phyloP scores from a whole-genome alignment of 2,113 vertebrate genomes.

The Cricetomys ansorgei region DNA sequence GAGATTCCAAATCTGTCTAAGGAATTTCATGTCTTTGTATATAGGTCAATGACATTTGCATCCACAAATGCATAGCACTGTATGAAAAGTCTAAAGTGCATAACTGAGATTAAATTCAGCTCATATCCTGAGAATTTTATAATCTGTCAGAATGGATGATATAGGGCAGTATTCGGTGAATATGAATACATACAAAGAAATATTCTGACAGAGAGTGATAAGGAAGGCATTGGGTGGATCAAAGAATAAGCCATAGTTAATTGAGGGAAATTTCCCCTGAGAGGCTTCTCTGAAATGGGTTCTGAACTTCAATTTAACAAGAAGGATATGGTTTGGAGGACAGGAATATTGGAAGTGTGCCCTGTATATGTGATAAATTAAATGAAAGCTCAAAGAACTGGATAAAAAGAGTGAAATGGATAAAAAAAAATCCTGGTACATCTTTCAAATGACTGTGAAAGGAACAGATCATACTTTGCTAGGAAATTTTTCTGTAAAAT shows the following conservation, averaged over 20 bases:
- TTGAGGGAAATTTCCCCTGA: conserved; percentile 76
- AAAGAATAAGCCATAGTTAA: conserved; percentile 70
- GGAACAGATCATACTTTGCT: conserved; percentile 12
- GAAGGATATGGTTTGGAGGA: conserved; percentile 60
- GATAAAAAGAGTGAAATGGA: conserved; percentile 46
- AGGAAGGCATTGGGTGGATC: conserved; percentile 68
- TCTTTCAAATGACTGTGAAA: conserved; percentile 23
- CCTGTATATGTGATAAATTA: conserved; percentile 66
- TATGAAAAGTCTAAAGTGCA: conserved; percentile 21
- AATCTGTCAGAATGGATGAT: conserved; percentile 55
- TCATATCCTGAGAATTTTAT: conserved; percentile 65
- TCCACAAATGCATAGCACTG: not conserved
- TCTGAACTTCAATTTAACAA: conserved; percentile 74
- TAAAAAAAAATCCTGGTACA: not conserved
- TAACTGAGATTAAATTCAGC: conserved; percentile 57
- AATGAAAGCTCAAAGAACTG: conserved; percentile 56
- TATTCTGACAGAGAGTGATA: conserved; percentile 76
- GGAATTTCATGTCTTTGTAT: conserved; percentile 62
- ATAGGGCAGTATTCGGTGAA: conserved; percentile 47
- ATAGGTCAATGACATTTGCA: conserved; percentile 60
- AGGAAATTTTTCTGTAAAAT: conserved; percentile 52
- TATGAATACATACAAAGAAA: conserved; percentile 70
- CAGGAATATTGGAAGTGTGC: conserved; percentile 15
- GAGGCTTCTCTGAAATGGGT: conserved; percentile 53
- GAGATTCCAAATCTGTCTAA: conserved; percentile 57